Base-by-base conservation (phyloP, 1,140 invertebrate species). In the Tachypleus tridentatus region DNA sequence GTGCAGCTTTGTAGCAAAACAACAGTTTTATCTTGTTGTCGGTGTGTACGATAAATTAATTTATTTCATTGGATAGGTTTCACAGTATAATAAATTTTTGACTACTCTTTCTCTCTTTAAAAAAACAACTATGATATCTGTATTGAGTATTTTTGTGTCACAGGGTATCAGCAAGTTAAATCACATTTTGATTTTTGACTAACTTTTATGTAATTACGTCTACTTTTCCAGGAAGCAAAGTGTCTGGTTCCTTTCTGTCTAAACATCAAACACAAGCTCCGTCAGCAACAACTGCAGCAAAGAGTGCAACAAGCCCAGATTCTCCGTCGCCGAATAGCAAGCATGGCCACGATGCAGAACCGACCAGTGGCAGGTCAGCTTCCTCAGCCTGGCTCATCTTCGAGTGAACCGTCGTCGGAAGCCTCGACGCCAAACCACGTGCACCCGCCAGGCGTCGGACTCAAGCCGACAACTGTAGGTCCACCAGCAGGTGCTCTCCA, bases 221-320 rank as follows among this genome's bases (percentile, higher is more conserved):
- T 61, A 9, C 65, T 29, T 62, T 66, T 68, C n/a, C 52, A 72
- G 77, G 91, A 95, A 79, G 86, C 85, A 56, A 97, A 97, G 78
- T 98, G 95, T 82, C 87, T 89, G 64, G 95, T 98, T 74, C 95
- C 96, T 71, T 98, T 98, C 85, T 99, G 97, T 83, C 86, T 86
- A 65, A 97, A 95, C 76, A 97, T 99, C 72, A 97, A 98, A 77
- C 90, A 95, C 73, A 98, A 97, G 77, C 80, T 98, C 66, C 89
- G 92, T 74, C 94, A 98, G 77, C 95, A 98, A 77, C 93, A 98
- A 77, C 79, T 95, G 57, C 92, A 97, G 74, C 91, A 95, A 77
- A 81, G 90, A 69, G 76, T 94, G 64, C 90, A 93, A 76, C 91
- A 94, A 77, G 87, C 87, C 53, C 89, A 93, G 76, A 78, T 94